Base-by-base conservation (phyloP, 2,888 invertebrate species). In the Caenorhabditis macrosperma region DNA sequence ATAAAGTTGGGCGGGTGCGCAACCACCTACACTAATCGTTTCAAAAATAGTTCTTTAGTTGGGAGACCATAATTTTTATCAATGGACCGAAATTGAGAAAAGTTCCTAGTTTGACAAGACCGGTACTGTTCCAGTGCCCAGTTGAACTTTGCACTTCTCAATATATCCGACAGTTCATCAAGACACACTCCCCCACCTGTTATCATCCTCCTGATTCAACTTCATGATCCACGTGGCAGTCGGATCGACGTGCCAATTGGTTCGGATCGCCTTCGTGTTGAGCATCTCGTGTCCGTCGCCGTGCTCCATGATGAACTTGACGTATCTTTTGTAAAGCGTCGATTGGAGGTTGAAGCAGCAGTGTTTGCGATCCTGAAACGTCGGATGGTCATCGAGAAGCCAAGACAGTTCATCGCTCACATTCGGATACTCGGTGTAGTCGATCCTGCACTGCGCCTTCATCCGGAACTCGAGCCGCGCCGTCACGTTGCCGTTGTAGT, bases 381-480 rank as follows among this genome's bases (percentile, higher is more conserved):
- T n/a, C n/a, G n/a, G n/a, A 52, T 4, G 33, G 33, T 33, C 33
- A 33, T 33, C 10, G 10, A 15, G 30, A 26, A 15, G 15, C 28
- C 60, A 12, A 26, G 20, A 54, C 41, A 48, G 80, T 67, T 30
- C n/a, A n/a, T n/a, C n/a, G n/a, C n/a, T n/a, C n/a, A 85, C 87
- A 81, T 81, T 83, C 9, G 88, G 88, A 80, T 86, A 88, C 30
- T 87, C 86, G 7, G 83, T 81, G 63, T 85, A 88, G 72, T 88
- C 88, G 35, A 84, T 84, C 5, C 78, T 66, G 44, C 88, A 88
- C 44, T 82, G 80, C 2, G 87, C 87, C 61, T 87, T 87, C 82
- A 87, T 86, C 24, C 86, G 57, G 81, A 83, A 88, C 35, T 88
- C 86, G 24, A 88, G 63, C 6, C 84, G 50, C 0, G 87, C 86